Evolutionary conservation across 2,888 invertebrate genomes (phyloP), one percentile per base, ranked within the genome.

Genomic region (Tenthredo scrophulariae): DNA sequence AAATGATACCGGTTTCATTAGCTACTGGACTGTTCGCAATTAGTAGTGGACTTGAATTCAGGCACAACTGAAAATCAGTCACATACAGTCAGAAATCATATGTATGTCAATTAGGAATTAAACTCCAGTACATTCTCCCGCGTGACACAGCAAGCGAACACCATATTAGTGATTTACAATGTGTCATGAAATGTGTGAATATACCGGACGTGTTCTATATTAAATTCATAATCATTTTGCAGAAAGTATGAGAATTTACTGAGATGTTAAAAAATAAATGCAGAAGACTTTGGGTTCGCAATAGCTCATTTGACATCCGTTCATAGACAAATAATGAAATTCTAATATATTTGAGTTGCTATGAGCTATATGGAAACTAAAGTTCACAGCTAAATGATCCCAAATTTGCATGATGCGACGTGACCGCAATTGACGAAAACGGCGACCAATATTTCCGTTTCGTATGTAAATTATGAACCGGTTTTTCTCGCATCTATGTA

Each of bases 391-490:
- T 74, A 43, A 74, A 26, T 22, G 26, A 43, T 74, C 18, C 29
- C 10, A 9, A 77, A 33, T 54, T 50, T 22, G 40, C 15, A 40
- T 62, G 33, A 15, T 26, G n/a, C 37, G 4, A 37, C 40, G 62
- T 80, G 80, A 80, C 80, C 80, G 80, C 40, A 22, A 80, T 62
- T 80, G 80, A 62, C 80, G n/a, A 77, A 80, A 80, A 80, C 58
- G n/a, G 62, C 22, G 62, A n/a, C 80, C 58, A 80, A 80, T 80
- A 80, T 80, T 80, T 58, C 62, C 80, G 80, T 80, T 80, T 62
- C 80, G 62, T 80, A 80, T 80, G 80, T 80, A 80, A 80, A 80
- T 80, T 80, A 13, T 80, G 80, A 80, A 80, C 80, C 80, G 80
- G 80, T 80, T 62, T 22, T 26, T 13, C 62, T 62, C 33, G 62